These are phyloP conservation scores for Parasteatoda tepidariorum DNA, from an alignment of 1,140 invertebrate species.

Conservation along the genomic window DNA sequence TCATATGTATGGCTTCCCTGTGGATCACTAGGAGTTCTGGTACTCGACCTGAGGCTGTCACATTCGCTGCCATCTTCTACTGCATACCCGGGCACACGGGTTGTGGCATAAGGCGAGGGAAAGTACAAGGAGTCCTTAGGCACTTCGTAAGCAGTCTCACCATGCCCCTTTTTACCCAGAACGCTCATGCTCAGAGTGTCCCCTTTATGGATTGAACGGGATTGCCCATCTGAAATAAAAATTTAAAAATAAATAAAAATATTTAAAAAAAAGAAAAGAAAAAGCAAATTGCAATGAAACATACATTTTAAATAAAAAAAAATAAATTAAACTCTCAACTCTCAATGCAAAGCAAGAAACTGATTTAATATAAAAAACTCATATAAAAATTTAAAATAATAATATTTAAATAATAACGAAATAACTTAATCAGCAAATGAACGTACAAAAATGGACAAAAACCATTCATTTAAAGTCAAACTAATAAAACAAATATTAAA, in stretches of 20 bases:
- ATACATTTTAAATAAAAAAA: too few species aligned
- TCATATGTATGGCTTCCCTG: slow-evolving; percentile 61
- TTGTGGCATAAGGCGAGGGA: slow-evolving; percentile 61
- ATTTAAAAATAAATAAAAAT: background rate
- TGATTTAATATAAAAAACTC: too few species aligned
- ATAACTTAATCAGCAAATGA: too few species aligned
- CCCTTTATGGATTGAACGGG: slow-evolving; percentile 30
- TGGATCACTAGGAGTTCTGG: slow-evolving; percentile 53
- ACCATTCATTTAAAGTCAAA: too few species aligned
- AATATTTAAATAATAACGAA: too few species aligned
- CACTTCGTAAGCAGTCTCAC: slow-evolving; percentile 48
- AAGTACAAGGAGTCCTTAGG: slow-evolving; percentile 61
- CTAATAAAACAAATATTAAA: too few species aligned
- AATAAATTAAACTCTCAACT: too few species aligned
- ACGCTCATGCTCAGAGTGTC: slow-evolving; percentile 56
- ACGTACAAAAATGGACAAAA: too few species aligned
- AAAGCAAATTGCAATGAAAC: too few species aligned
- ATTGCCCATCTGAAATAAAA: slow-evolving; percentile 36
- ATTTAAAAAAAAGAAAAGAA: background rate
- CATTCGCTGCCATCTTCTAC: slow-evolving; percentile 55
- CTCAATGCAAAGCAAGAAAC: too few species aligned
- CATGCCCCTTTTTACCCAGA: slow-evolving; percentile 27
- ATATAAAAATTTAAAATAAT: too few species aligned
- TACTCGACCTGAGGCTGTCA: slow-evolving; percentile 57
- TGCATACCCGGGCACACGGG: slow-evolving; percentile 57